These are phyloP conservation scores for Heptranchias perlo DNA, from an alignment of 2,113 vertebrate species.

Conservation along the genomic window DNA sequence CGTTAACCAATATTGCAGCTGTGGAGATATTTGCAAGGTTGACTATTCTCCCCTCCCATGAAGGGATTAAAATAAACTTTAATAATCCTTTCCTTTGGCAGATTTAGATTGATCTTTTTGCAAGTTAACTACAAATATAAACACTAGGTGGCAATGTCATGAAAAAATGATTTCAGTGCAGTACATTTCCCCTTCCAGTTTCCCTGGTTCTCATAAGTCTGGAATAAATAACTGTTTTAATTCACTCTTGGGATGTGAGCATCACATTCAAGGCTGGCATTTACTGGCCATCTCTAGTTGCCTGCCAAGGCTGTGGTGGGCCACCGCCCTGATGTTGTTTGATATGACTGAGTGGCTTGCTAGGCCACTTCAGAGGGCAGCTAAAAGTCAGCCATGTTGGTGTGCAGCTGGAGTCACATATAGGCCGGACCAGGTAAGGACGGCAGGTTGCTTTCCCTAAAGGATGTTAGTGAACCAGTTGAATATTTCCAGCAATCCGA, in stretches of 20 bases:
- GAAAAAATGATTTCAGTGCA: background rate
- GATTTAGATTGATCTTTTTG: background rate
- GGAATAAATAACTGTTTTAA: background rate
- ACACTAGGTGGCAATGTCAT: background rate
- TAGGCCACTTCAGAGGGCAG: background rate
- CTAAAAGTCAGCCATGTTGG: background rate
- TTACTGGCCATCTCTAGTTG: background rate
- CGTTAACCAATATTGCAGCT: background rate
- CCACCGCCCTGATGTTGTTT: background rate
- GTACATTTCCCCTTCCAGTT: background rate
- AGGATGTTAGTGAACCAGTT: background rate
- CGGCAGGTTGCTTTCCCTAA: background rate
- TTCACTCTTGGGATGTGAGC: background rate
- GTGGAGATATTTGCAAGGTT: background rate
- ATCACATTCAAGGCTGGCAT: background rate
- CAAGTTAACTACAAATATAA: background rate
- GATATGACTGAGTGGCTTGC: background rate
- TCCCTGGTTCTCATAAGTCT: background rate
- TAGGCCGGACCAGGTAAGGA: background rate
- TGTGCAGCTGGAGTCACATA: background rate
- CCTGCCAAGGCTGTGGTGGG: background rate
- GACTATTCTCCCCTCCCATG: background rate
- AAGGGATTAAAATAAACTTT: background rate
- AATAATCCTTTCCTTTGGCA: background rate
- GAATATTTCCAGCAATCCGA: background rate